Evolutionary conservation across 2,888 invertebrate genomes (phyloP).

Genomic region (Adelognathus sp.): DNA sequence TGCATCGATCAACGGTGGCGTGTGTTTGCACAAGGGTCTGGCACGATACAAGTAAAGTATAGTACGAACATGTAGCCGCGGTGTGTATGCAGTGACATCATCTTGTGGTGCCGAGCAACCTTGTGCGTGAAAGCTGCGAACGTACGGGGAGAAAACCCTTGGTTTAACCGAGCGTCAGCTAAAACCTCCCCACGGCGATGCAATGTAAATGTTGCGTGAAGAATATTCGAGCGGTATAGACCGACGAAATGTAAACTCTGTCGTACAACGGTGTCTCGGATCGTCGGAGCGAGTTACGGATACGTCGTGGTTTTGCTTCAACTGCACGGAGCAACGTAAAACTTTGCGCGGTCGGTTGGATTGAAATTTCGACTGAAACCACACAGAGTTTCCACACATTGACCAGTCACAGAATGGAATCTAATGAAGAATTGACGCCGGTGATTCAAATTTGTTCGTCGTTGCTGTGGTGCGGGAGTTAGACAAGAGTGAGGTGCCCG

Average conservation of each 20-base stretch:
- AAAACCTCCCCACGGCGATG: not conserved
- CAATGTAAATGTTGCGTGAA: slow-evolving; percentile 30
- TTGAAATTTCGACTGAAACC: not conserved
- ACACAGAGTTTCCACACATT: not conserved
- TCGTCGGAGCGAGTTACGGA: not conserved
- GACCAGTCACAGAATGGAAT: not conserved
- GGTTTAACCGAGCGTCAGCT: slow-evolving; percentile 24
- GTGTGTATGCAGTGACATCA: not conserved
- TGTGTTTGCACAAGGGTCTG: slow-evolving; percentile 19
- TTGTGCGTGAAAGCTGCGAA: not conserved
- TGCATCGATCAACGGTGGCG: slow-evolving; percentile 21
- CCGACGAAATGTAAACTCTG: slow-evolving; percentile 12
- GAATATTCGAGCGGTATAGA: slow-evolving; percentile 7
- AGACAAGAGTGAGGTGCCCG: slow-evolving; percentile 37
- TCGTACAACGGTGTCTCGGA: not conserved
- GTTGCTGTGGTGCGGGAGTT: slow-evolving; percentile 18
- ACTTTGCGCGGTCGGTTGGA: not conserved
- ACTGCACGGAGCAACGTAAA: not conserved
- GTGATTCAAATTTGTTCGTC: slow-evolving; percentile 8
- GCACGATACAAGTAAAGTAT: slow-evolving; percentile 1
- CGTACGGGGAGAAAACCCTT: slow-evolving; percentile 6
- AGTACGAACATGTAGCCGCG: not conserved
- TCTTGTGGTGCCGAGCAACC: slow-evolving; percentile 13
- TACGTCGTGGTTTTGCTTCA: not conserved
- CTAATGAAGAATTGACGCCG: slow-evolving; percentile 37